A percentile compares a stretch with the other conserved stretches of the same genome.
Evolutionary conservation across 1,140 invertebrate species (phyloP).

Genomic region (Wasmannia auropunctata): DNA sequence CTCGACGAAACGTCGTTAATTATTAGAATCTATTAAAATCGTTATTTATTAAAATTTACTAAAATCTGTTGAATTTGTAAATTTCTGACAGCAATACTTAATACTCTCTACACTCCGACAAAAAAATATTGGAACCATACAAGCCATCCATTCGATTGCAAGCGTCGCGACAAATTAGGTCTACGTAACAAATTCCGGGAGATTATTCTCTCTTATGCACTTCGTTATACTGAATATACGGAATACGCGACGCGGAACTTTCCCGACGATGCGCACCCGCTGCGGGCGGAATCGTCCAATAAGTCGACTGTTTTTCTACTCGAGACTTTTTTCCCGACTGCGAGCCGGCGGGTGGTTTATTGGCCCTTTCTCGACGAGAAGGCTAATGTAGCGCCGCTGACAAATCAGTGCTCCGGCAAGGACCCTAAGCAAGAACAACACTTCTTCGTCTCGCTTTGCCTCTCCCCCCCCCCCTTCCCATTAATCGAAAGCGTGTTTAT

Average conservation of each 20-base stretch:
- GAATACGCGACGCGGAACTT: constrained; percentile 14
- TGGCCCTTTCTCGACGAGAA: constrained; percentile 26
- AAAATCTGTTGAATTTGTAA: background rate
- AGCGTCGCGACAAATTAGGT: background rate
- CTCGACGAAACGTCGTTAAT: background rate
- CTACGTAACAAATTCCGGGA: background rate
- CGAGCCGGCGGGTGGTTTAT: constrained; percentile 45
- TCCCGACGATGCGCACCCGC: background rate
- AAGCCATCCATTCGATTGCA: background rate
- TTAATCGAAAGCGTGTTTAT: constrained; percentile 28
- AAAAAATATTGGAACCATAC: background rate
- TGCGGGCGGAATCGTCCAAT: constrained; percentile 34
- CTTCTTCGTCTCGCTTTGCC: constrained; percentile 11
- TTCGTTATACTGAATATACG: constrained; percentile 36
- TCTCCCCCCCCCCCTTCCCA: no score
- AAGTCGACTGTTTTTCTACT: constrained; percentile 60
- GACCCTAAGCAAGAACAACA: constrained; percentile 54
- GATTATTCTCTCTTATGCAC: constrained; percentile 6
- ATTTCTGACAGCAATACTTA: background rate
- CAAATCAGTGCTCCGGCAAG: constrained; percentile 49
- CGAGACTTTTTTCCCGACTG: constrained; percentile 24
- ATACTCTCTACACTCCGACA: background rate
- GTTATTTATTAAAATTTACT: no score
- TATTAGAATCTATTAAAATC: no score
- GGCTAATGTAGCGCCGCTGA: constrained; percentile 56